phyloP scores from a whole-genome alignment of 1,140 invertebrate species.

The Battus philenor region DNA sequence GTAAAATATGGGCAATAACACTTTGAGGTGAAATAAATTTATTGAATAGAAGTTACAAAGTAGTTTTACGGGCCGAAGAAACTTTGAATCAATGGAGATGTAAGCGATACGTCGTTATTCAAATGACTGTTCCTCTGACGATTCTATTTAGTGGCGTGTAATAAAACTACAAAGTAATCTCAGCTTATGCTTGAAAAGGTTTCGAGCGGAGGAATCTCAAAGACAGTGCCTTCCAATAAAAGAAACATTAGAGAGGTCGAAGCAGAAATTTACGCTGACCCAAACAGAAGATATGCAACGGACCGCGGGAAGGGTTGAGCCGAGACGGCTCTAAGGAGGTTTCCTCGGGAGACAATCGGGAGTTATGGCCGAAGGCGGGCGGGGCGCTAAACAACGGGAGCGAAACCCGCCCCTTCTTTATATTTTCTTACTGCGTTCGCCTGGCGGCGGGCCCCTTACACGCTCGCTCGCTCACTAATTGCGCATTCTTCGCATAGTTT shows the following conservation, averaged over 20 bases:
- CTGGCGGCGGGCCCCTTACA: conserved; percentile 69
- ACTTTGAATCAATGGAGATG: too few relatives aligned
- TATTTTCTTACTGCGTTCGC: conserved; percentile 79
- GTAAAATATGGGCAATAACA: too few relatives aligned
- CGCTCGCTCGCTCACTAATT: conserved; percentile 87
- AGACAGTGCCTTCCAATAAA: conserved; percentile 30
- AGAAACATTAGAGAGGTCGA: conserved; percentile 46
- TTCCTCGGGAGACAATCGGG: conserved; percentile 71
- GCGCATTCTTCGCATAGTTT: conserved; percentile 94
- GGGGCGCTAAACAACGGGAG: conserved; percentile 70
- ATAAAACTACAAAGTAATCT: too few relatives aligned
- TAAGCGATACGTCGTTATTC: too few relatives aligned
- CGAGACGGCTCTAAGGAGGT: conserved; percentile 69
- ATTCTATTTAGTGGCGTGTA: too few relatives aligned
- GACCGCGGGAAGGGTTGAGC: conserved; percentile 68
- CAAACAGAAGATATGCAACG: conserved; percentile 67
- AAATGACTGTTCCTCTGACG: too few relatives aligned
- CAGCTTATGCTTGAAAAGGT: conserved; percentile 3
- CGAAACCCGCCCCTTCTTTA: conserved; percentile 78
- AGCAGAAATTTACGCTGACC: conserved; percentile 69
- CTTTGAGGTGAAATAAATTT: too few relatives aligned
- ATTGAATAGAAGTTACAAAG: too few relatives aligned
- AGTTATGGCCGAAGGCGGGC: conserved; percentile 67
- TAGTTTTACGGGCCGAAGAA: too few relatives aligned
- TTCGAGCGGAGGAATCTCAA: conserved; percentile 14